Percentiles rank a stretch among this genome's conserved stretches.
Evolutionary conservation across 2,888 invertebrate species (phyloP).

Genomic region (Julus scandinavius): DNA sequence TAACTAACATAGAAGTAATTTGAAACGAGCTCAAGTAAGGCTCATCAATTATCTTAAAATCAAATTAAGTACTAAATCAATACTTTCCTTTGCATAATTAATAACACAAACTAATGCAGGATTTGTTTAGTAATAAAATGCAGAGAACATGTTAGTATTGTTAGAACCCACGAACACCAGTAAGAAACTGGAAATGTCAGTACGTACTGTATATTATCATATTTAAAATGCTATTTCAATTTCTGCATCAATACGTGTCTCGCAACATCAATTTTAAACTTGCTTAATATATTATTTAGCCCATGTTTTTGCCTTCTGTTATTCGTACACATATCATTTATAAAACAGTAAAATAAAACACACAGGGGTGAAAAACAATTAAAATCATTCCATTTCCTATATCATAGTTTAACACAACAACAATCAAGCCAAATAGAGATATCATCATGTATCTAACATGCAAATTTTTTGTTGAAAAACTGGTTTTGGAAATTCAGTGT

Average conservation of each 20-base stretch:
- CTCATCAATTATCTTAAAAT: background rate
- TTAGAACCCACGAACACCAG: background rate
- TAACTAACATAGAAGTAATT: constrained; percentile 27
- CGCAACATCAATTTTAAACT: background rate
- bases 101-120: background rate
- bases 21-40: background rate
- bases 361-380: background rate
- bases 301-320: background rate
- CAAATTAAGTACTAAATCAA: background rate
- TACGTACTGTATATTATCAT: background rate
- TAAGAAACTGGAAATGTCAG: background rate
- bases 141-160: background rate
- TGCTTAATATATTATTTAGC: background rate
- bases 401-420: background rate
- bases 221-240: background rate
- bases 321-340: background rate
- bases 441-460: background rate
- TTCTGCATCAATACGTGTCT: no score
- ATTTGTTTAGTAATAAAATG: background rate
- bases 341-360: background rate
- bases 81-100: background rate
- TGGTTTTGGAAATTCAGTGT: background rate
- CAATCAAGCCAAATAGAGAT: background rate
- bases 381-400: background rate
- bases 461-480: background rate